Evolutionary conservation across 2,113 vertebrate genomes (phyloP).

Genomic region (Leptocoma aspasia): DNA sequence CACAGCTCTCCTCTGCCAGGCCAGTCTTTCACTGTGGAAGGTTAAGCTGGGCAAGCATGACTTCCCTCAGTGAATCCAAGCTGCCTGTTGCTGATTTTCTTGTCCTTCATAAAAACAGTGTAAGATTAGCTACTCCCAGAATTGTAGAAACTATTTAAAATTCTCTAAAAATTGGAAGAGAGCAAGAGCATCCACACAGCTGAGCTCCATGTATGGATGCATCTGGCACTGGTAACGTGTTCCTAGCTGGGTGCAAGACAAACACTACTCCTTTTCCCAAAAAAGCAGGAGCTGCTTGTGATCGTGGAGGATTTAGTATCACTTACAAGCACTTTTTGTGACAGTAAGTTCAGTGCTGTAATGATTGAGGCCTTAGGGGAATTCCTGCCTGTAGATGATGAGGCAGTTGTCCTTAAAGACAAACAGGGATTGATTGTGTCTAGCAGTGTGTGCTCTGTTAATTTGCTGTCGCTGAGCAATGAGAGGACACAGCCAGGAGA

Average conservation of each 20-base stretch:
- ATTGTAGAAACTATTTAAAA: background rate
- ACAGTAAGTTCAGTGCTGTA: background rate
- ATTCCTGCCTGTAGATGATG: background rate
- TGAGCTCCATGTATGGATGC: background rate
- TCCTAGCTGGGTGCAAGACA: background rate
- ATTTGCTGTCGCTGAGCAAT: background rate
- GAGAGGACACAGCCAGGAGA: background rate
- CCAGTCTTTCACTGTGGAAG: background rate
- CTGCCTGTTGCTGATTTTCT: background rate
- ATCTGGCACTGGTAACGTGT: background rate
- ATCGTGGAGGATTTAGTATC: fast-evolving
- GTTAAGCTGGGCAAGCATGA: background rate
- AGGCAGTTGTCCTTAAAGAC: background rate
- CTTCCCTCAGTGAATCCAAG: background rate
- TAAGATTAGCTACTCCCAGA: background rate
- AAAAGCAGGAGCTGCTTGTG: background rate
- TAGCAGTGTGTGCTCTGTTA: background rate
- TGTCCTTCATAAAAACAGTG: background rate
- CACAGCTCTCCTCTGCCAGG: background rate
- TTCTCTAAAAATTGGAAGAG: background rate
- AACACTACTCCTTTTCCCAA: background rate
- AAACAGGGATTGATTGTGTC: background rate
- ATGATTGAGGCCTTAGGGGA: background rate
- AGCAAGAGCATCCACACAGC: background rate
- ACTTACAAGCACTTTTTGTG: background rate